These are phyloP conservation scores for Leptestheria dahalacensis DNA, from an alignment of 1,140 invertebrate species.

Conservation along the genomic window DNA sequence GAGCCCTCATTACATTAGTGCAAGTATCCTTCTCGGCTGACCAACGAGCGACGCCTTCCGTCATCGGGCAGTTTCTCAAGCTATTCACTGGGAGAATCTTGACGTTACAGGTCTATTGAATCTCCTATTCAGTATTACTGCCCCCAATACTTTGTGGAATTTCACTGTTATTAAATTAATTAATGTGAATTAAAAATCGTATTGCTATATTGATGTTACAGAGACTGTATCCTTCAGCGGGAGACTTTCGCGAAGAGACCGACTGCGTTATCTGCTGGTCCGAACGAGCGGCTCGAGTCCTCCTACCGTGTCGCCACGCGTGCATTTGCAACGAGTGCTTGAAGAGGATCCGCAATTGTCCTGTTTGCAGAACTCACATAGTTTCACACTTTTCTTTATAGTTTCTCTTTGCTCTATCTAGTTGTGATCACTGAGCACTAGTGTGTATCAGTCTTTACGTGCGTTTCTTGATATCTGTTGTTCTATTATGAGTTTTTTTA, in stretches of 20 bases:
- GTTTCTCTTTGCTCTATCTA: background rate
- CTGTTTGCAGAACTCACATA: conserved; percentile 63
- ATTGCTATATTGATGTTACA: background rate
- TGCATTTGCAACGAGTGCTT: conserved; percentile 65
- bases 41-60: background rate
- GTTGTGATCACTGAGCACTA: background rate
- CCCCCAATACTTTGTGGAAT: no score
- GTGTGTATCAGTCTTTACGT: no score
- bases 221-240: background rate
- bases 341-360: conserved; percentile 55
- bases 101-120: background rate
- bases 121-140: no score
- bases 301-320: conserved; percentile 64
- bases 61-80: background rate
- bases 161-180: no score
- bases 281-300: conserved; percentile 52
- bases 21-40: background rate
- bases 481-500: no score
- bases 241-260: background rate
- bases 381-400: conserved; percentile 20
- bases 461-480: no score
- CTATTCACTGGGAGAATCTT: background rate
- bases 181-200: no score
- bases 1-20: background rate
- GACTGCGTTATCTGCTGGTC: conserved; percentile 61